Evolutionary conservation across 1,140 invertebrate species (phyloP), one percentile per base, ranked within the genome.

Genomic region (Heliconius nattereri): DNA sequence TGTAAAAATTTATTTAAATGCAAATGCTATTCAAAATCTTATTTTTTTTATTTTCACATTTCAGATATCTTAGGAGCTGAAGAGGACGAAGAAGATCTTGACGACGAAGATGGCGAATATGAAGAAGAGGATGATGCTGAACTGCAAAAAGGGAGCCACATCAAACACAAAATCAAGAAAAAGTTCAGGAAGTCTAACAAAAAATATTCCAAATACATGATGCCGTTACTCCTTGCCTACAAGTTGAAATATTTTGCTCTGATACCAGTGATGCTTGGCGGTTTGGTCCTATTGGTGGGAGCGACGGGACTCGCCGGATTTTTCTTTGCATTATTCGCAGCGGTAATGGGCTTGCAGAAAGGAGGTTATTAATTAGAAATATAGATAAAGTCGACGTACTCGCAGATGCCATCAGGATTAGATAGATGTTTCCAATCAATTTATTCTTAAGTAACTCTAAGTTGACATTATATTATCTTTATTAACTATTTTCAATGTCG

Each of bases 201-300:
- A 83, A 96, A 96, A 91, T 95, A 96, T 54, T 96, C 96, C 75
- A 96, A 96, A 80, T 96, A 96, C 85, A 92, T 98, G 90, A 91
- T 98, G 84, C 97, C 97, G 1, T 91, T 98, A 19, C 91, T 98
- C 29, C 87, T 98, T 81, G 97, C 97, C 0, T 98, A 98, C 89
- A 98, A 98, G 89, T 89, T 98, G 86, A 98, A 98, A 88, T 97
- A 98, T 88, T 96, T 98, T 84, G 96, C 97, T 3, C 89, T 98
- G 57, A 95, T 98, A 26, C 97, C 97, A 3, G 95, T 97, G 0
- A 89, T 98, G 84, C 95, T 98, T 83, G 96, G 97, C 29, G 97
- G 96, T 16, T 88, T 98, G 35, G 94, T 97, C 1, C 93, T 98
- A 11, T 90, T 98, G 29, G 96, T 97, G 1, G 97, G 96, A 72